Evolutionary conservation across 2,113 vertebrate species (phyloP).

Genomic region (Orycteropus afer): DNA sequence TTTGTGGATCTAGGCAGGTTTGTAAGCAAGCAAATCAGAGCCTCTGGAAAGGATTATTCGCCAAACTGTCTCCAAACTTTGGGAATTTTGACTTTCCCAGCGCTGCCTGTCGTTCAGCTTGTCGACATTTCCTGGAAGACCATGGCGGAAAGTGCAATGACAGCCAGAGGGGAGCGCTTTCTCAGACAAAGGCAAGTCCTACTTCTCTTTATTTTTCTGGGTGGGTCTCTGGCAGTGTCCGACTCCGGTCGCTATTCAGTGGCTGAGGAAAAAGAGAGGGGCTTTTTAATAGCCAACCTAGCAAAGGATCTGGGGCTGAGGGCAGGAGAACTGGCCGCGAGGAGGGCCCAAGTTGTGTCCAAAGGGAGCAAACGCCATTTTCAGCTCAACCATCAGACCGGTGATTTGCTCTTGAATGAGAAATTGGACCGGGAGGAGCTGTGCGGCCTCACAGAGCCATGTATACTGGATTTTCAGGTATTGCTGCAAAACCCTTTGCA

Average conservation of each 20-base stretch:
- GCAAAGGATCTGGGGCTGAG: conserved; percentile 91
- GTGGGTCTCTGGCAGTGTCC: conserved; percentile 33
- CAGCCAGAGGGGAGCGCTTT: conserved; percentile 11
- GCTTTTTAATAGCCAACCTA: conserved; percentile 86
- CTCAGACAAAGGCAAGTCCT: conserved; percentile 76
- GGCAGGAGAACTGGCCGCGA: conserved; percentile 86
- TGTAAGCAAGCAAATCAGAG: conserved; percentile 20
- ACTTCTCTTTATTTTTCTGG: conserved; percentile 70
- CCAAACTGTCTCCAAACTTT: not conserved
- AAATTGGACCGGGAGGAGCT: conserved; percentile 88
- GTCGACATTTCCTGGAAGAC: not conserved
- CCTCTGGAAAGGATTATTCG: not conserved
- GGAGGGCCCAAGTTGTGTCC: conserved; percentile 84
- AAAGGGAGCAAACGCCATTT: conserved; percentile 85
- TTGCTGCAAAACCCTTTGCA: conserved; percentile 87
- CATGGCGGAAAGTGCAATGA: conserved; percentile 29
- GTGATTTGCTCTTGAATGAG: conserved; percentile 83
- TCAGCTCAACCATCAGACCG: conserved; percentile 82
- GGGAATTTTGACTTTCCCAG: not conserved
- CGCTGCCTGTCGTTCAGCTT: not conserved
- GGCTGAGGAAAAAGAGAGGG: conserved; percentile 85
- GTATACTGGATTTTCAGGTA: conserved; percentile 86
- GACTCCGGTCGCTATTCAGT: conserved; percentile 83
- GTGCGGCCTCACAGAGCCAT: conserved; percentile 83
- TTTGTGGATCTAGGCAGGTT: not conserved